phyloP scores from a whole-genome alignment of 2,113 vertebrate genomes.

The Serilophus lunatus region DNA sequence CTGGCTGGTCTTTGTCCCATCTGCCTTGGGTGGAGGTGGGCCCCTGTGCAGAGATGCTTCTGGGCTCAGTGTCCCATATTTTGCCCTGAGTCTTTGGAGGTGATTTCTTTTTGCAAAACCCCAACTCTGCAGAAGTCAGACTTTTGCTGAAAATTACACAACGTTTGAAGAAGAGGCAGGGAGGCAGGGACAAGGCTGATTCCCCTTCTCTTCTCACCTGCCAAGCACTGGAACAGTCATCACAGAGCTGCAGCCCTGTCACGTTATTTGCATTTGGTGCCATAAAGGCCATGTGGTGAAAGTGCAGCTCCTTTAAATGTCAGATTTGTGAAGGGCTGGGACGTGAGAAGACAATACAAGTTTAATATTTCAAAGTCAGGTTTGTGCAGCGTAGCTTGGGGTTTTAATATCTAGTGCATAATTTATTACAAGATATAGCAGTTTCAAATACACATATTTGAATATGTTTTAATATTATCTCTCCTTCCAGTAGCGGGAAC shows the following conservation, averaged over 20 bases:
- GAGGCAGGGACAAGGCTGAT: background rate
- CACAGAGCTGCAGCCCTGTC: background rate
- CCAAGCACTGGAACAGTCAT: background rate
- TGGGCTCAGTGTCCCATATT: accelerated
- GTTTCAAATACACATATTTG: slow-evolving; percentile 25
- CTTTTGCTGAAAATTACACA: background rate
- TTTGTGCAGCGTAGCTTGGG: background rate
- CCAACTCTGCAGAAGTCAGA: background rate
- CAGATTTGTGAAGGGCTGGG: background rate
- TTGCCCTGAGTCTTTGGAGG: background rate
- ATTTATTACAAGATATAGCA: slow-evolving; percentile 35
- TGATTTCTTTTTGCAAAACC: background rate
- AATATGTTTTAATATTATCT: slow-evolving; percentile 29
- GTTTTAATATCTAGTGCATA: slow-evolving; percentile 49
- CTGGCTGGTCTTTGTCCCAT: background rate
- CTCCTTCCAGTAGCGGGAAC: slow-evolving; percentile 15
- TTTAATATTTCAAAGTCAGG: slow-evolving; percentile 1
- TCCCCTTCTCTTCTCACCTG: background rate
- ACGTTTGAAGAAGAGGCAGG: background rate
- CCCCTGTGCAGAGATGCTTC: background rate
- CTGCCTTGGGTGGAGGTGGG: background rate
- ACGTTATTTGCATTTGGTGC: background rate
- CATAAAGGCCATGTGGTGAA: background rate
- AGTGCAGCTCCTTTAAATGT: slow-evolving; percentile 23
- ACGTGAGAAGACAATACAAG: background rate